Percentiles rank a stretch among this genome's conserved stretches.
Conservation (phyloP, 2,888 invertebrate species). For the Adineta ricciae region DNA sequence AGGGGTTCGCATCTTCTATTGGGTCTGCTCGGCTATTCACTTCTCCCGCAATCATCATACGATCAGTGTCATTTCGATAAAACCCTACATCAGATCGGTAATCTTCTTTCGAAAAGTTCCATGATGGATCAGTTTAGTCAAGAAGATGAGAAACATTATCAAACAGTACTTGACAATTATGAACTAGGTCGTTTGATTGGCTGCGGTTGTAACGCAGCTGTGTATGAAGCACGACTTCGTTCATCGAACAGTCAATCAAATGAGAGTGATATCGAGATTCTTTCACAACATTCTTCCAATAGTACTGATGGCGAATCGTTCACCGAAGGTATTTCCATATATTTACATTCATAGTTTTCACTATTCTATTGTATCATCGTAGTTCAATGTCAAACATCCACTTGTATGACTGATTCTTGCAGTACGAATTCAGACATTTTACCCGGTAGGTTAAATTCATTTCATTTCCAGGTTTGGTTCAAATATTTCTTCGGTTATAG, state of each 20-base stretch:
- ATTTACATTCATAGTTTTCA: no score
- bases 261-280: neutral
- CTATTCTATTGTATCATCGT: no score
- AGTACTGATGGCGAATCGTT: neutral
- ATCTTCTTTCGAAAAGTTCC: neutral
- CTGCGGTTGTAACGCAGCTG: slow-evolving; percentile 71
- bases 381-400: no score
- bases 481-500: neutral
- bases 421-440: neutral
- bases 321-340: no score
- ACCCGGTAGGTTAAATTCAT: neutral
- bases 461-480: no score
- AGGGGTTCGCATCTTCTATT: neutral
- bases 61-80: neutral
- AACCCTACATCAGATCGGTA: neutral
- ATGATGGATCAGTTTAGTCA: slow-evolving; percentile 19
- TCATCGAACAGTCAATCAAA: neutral
- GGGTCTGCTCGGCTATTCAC: neutral
- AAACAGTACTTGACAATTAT: slow-evolving; percentile 43
- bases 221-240: slow-evolving; percentile 59
- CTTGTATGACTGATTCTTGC: no score
- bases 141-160: neutral
- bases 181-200: slow-evolving; percentile 64
- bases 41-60: neutral
- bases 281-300: neutral